Base-by-base conservation (phyloP, 1,140 invertebrate genomes). In the Sitophilus oryzae region DNA sequence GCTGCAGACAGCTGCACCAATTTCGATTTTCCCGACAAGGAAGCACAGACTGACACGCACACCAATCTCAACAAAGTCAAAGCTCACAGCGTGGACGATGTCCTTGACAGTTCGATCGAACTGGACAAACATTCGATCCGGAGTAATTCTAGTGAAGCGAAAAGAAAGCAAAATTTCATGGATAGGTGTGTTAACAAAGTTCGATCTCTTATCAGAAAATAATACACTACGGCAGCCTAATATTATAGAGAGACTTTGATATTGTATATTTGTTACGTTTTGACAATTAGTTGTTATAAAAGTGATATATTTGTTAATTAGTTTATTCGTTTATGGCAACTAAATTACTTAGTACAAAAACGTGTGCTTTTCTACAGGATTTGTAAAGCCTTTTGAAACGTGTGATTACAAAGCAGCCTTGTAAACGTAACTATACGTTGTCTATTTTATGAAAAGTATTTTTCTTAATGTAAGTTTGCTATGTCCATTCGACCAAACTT, bases 111-210 rank as follows among this genome's bases (percentile, higher is more conserved):
- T 67, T 49, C 60, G 18, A 15, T 58, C 51, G 54, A 62, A 35
- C 52, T 52, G 37, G 65, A 57, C 56, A 70, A 72, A 45, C 69
- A 71, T 14, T 77, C 76, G 6, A 58, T 63, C 51, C 50, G 65
- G 34, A 68, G 66, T 60, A 62, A 52, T 61, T 63, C 58, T 16
- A 68, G 64, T 59, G 67, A 68, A 51, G 69, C 71, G 0, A 83
- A 83, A 67, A 74, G 80, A 52, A 84, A 84, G 65, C 77, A 77
- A 63, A 86, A 85, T 71, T 86, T 87, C 66, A 84, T 87, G 82
- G 83, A 87, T 72, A 79, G 82, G 69, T 86, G 84, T 71, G 82
- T 86, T 23, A 86, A 84, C 69, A 86, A 86, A 76, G 81, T 87
- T 71, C 78, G 82, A 75, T 82, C 81, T 64, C 78, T 84, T 54